Evolutionary conservation across 2,113 vertebrate species (phyloP).

Genomic region (Paraplagusia blochii): DNA sequence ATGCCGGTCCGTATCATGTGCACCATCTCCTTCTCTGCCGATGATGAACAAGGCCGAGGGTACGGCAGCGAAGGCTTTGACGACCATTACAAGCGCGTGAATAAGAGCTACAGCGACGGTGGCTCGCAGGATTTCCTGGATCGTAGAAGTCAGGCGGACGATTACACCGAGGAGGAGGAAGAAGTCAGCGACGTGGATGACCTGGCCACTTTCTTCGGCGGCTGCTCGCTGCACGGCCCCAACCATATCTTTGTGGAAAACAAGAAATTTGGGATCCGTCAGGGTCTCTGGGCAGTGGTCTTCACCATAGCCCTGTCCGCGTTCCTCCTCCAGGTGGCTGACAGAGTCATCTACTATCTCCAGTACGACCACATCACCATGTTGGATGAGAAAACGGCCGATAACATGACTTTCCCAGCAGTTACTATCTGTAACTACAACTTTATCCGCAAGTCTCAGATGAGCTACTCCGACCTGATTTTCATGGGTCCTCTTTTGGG

Average conservation of each 20-base stretch:
- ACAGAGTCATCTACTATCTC: slow-evolving; percentile 85
- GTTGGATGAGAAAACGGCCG: slow-evolving; percentile 82
- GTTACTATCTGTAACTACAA: slow-evolving; percentile 95
- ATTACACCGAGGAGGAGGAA: slow-evolving; percentile 61
- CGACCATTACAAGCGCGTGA: slow-evolving; percentile 73
- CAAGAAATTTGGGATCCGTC: slow-evolving; percentile 78
- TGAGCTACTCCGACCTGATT: slow-evolving; percentile 86
- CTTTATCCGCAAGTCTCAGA: slow-evolving; percentile 82
- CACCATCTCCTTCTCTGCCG: slow-evolving; percentile 88
- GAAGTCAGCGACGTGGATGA: slow-evolving; percentile 62
- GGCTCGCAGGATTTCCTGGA: slow-evolving; percentile 65
- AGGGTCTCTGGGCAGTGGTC: slow-evolving; percentile 83
- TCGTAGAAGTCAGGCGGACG: slow-evolving; percentile 55
- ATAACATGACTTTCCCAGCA: slow-evolving; percentile 84
- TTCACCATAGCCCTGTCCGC: slow-evolving; percentile 84
- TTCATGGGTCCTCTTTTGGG: slow-evolving; percentile 87
- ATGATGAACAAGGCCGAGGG: slow-evolving; percentile 70
- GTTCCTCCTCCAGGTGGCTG: slow-evolving; percentile 89
- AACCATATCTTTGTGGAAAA: slow-evolving; percentile 88
- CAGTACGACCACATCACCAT: slow-evolving; percentile 86
- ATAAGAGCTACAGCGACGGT: slow-evolving; percentile 43
- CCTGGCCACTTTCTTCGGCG: slow-evolving; percentile 81
- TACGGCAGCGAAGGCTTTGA: slow-evolving; percentile 59
- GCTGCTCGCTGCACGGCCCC: slow-evolving; percentile 88
- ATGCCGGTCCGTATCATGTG: slow-evolving; percentile 96